These are phyloP conservation scores for Forbesichthys agassizii DNA, from an alignment of 2,113 vertebrate genomes.

Conservation along the genomic window DNA sequence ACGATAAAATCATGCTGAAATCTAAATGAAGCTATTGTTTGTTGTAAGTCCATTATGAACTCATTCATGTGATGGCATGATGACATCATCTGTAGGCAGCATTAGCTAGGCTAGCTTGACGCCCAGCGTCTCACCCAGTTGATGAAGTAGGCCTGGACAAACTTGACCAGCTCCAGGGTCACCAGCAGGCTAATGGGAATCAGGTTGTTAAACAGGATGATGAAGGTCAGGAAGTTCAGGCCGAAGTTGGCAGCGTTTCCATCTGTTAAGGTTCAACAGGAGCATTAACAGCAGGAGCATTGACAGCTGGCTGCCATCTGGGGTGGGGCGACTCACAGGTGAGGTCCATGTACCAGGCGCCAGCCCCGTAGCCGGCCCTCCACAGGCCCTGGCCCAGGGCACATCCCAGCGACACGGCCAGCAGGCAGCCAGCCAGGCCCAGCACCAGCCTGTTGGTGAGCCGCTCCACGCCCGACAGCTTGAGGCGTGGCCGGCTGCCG, in stretches of 20 bases:
- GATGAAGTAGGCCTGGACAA: slow-evolving; percentile 73
- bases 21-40: too few species aligned
- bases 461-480: slow-evolving; percentile 88
- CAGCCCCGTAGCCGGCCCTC: slow-evolving; percentile 80
- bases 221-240: slow-evolving; percentile 91
- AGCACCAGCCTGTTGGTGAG: slow-evolving; percentile 91
- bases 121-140: too few species aligned
- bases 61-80: too few species aligned
- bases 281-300: slow-evolving; percentile 56
- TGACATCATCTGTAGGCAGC: too few species aligned
- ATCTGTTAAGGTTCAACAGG: slow-evolving; percentile 70
- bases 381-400: slow-evolving; percentile 87
- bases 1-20: too few species aligned
- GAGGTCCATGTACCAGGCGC: slow-evolving; percentile 88
- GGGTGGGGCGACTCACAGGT: slow-evolving; percentile 79
- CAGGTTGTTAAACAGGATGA: slow-evolving; percentile 94
- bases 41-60: too few species aligned
- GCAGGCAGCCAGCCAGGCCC: slow-evolving; percentile 86
- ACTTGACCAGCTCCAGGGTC: slow-evolving; percentile 90
- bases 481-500: slow-evolving; percentile 87
- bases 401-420: slow-evolving; percentile 87
- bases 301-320: background rate
- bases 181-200: slow-evolving; percentile 92
- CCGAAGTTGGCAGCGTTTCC: slow-evolving; percentile 88
- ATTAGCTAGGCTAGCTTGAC: too few species aligned